These are phyloP conservation scores for Paramormyrops kingsleyae DNA, from an alignment of 2,113 vertebrate genomes.

Conservation along the genomic window DNA sequence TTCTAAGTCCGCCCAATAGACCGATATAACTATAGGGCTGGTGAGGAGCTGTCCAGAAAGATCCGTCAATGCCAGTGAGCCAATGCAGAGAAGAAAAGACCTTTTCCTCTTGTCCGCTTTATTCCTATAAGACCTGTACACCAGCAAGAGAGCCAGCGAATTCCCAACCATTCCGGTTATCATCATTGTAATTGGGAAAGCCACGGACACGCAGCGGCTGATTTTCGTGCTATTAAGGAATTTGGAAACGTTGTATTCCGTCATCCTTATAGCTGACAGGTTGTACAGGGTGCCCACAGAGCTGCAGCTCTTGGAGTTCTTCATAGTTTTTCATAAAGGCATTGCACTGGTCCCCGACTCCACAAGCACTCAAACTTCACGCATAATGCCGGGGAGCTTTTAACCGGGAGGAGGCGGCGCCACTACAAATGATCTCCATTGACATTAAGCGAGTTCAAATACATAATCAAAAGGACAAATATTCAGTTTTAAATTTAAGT, in stretches of 20 bases:
- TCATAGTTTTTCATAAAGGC: conserved; percentile 27
- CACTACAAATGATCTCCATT: neutral
- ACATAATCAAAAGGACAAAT: neutral
- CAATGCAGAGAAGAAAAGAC: conserved; percentile 91
- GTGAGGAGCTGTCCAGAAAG: conserved; percentile 85
- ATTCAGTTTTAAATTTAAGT: neutral
- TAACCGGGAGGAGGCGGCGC: conserved; percentile 22
- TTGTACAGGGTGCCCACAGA: conserved; percentile 18
- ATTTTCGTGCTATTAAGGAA: conserved; percentile 32
- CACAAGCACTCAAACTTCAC: neutral
- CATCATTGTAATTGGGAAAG: conserved; percentile 86
- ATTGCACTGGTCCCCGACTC: neutral
- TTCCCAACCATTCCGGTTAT: conserved; percentile 86
- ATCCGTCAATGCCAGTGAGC: conserved; percentile 83
- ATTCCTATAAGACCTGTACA: conserved; percentile 73
- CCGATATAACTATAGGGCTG: conserved; percentile 86
- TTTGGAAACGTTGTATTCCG: conserved; percentile 47
- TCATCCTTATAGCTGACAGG: conserved; percentile 37
- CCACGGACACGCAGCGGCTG: conserved; percentile 73
- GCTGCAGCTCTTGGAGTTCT: conserved; percentile 40
- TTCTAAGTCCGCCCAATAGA: conserved; percentile 67
- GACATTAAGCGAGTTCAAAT: neutral
- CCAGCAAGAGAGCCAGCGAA: conserved; percentile 77
- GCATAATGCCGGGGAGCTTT: neutral
- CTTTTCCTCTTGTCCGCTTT: conserved; percentile 75